A percentile compares a stretch with the other conserved stretches of the same genome.
phyloP scores from a whole-genome alignment of 1,140 invertebrate genomes.

The Drosophila miranda region DNA sequence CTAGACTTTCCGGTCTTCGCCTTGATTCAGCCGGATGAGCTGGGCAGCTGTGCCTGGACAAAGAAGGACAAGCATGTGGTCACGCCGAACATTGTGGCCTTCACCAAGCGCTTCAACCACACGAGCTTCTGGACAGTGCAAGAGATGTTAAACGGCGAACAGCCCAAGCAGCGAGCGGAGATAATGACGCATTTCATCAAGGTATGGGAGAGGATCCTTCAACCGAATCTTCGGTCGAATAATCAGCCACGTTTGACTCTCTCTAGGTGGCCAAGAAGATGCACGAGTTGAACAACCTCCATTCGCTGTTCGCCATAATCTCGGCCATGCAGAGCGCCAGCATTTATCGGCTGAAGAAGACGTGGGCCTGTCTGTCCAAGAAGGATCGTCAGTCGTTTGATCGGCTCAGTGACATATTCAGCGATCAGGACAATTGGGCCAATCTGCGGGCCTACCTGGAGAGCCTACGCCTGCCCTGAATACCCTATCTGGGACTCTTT shows the following conservation, averaged over 20 bases:
- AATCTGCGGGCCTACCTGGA: conserved; percentile 93
- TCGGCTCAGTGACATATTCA: conserved; percentile 93
- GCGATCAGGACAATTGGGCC: conserved; percentile 94
- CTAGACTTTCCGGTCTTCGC: conserved; percentile 93
- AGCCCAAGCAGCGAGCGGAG: conserved; percentile 92
- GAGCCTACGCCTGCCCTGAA: conserved; percentile 92
- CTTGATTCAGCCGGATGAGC: conserved; percentile 92
- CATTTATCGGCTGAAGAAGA: conserved; percentile 92
- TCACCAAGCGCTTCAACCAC: conserved; percentile 97
- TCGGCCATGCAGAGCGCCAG: conserved; percentile 96
- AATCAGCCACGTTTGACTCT: not conserved
- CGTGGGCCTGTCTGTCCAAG: conserved; percentile 91
- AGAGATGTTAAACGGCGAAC: conserved; percentile 90
- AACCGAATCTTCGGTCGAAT: not conserved
- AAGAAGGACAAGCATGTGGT: conserved; percentile 94
- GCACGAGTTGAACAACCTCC: conserved; percentile 95
- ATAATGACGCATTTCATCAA: conserved; percentile 95
- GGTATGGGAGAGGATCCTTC: conserved; percentile 65
- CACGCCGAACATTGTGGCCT: conserved; percentile 96
- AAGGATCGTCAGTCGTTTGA: conserved; percentile 94
- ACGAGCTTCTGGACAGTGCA: conserved; percentile 95
- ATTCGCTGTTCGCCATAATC: conserved; percentile 96
- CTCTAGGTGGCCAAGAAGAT: conserved; percentile 91
- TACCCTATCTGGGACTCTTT: conserved; percentile 96
- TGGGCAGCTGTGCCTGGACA: conserved; percentile 96